phyloP scores from a whole-genome alignment of 2,888 invertebrate species.

The Cosmorhoe ocellata region DNA sequence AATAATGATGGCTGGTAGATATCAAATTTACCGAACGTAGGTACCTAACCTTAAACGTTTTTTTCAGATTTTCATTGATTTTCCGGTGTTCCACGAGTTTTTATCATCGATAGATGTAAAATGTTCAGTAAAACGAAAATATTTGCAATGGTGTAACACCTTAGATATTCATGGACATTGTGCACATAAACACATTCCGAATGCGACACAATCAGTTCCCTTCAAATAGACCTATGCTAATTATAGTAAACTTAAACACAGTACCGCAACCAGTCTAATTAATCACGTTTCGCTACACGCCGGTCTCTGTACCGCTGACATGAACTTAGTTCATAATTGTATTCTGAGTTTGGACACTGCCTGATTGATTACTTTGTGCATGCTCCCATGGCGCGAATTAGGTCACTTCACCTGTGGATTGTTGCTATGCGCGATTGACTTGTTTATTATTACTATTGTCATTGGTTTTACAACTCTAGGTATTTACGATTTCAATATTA shows the following conservation, averaged over 20 bases:
- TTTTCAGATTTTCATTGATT: conserved; percentile 28
- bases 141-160: background rate
- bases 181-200: background rate
- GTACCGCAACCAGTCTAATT: conserved; percentile 51
- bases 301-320: conserved; percentile 63
- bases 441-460: conserved; percentile 2
- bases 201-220: background rate
- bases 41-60: conserved; percentile 40
- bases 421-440: conserved; percentile 22
- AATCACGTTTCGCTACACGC: conserved; percentile 68
- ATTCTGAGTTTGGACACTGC: conserved; percentile 74
- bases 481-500: too few relatives aligned
- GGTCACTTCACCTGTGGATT: conserved; percentile 57
- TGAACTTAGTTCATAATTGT: conserved; percentile 79
- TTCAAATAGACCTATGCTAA: conserved; percentile 23
- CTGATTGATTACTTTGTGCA: conserved; percentile 71
- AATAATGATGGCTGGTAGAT: conserved; percentile 59
- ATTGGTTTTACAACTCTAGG: background rate
- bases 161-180: background rate
- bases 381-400: conserved; percentile 54
- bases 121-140: too few relatives aligned
- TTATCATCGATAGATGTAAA: too few relatives aligned
- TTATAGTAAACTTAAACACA: conserved; percentile 20
- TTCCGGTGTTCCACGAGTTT: background rate
- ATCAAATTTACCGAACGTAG: conserved; percentile 51